A percentile compares a stretch with the other conserved stretches of the same genome.
These are phyloP conservation scores for Neolamprologus falcicula DNA, from an alignment of 2,113 vertebrate genomes.

Conservation along the genomic window DNA sequence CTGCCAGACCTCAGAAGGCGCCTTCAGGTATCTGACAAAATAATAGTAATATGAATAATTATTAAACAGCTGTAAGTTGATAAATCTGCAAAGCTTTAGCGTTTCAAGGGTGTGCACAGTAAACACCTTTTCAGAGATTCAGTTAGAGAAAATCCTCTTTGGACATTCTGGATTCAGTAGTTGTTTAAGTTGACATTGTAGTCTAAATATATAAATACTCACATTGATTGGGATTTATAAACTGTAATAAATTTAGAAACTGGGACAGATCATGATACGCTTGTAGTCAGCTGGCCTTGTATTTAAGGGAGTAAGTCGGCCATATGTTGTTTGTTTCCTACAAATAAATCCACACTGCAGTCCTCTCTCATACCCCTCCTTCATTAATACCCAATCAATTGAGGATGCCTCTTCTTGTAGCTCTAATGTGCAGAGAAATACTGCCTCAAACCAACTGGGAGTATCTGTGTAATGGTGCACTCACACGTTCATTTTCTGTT, in stretches of 20 bases:
- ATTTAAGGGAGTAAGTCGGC: neutral
- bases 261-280: neutral
- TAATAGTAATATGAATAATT: neutral
- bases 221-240: neutral
- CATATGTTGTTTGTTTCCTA: neutral
- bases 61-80: neutral
- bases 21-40: neutral
- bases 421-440: slow-evolving; percentile 37
- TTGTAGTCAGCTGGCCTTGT: neutral
- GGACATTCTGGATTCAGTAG: neutral
- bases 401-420: slow-evolving; percentile 41
- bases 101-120: neutral
- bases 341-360: neutral
- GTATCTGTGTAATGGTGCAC: neutral
- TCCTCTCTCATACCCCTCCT: slow-evolving; percentile 1
- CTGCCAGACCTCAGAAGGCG: neutral
- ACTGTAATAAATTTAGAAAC: neutral
- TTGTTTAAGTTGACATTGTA: neutral
- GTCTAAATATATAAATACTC: neutral
- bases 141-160: neutral
- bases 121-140: neutral
- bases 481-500: neutral
- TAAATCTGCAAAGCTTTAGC: neutral
- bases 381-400: slow-evolving; percentile 64
- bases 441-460: neutral